These are phyloP conservation scores for Cephalopachus bancanus DNA, from an alignment of 2,797 vertebrate species.

Conservation along the genomic window DNA sequence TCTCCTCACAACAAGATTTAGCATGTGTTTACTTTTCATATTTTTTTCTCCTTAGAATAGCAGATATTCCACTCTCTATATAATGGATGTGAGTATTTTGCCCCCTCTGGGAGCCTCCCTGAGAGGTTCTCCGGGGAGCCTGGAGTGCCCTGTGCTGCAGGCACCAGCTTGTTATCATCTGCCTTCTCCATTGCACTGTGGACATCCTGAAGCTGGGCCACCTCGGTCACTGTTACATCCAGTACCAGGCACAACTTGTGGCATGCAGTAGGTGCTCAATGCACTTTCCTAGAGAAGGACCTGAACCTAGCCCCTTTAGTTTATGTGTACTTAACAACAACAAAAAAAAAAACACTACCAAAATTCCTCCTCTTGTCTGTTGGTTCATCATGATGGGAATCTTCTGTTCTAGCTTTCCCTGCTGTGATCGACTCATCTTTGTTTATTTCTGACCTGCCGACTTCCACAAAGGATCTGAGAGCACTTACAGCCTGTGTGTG, in stretches of 20 bases:
- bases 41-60: not conserved
- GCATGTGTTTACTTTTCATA: not conserved
- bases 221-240: accelerated
- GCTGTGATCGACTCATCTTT: constrained; percentile 50
- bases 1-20: accelerated
- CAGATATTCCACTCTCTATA: not conserved
- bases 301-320: not conserved
- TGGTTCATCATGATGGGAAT: not conserved
- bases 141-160: not conserved
- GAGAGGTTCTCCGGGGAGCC: not conserved
- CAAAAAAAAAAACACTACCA: not conserved
- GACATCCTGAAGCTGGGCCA: not conserved
- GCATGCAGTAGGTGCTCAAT: not conserved
- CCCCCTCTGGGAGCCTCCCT: not conserved
- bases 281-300: not conserved
- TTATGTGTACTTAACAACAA: not conserved
- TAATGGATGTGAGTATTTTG: accelerated
- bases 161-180: accelerated
- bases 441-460: constrained; percentile 73
- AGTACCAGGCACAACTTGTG: not conserved
- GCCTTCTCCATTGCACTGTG: not conserved
- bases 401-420: constrained; percentile 52
- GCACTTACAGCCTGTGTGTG: not conserved
- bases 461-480: constrained; percentile 68
- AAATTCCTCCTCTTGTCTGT: not conserved